A percentile compares a stretch with the other conserved stretches of the same genome.
Evolutionary conservation across 2,113 vertebrate genomes (phyloP).

Genomic region (Takifugu flavidus): DNA sequence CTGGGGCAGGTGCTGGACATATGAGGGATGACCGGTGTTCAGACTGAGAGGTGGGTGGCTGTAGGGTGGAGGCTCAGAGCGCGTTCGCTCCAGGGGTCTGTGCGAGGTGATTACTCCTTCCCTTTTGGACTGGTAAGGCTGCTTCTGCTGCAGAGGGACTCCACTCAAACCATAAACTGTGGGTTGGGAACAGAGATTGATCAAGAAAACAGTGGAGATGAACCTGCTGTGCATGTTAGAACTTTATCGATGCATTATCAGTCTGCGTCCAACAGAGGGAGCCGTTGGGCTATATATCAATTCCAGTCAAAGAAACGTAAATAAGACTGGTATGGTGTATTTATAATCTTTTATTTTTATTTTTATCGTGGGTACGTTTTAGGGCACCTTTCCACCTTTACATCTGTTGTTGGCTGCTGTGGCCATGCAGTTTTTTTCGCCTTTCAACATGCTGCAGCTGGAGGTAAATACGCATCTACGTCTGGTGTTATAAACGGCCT

Average conservation of each 20-base stretch:
- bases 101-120: constrained; percentile 73
- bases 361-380: no score
- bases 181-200: not conserved
- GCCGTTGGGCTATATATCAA: constrained; percentile 8
- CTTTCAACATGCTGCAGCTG: no score
- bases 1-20: constrained; percentile 74
- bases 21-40: constrained; percentile 71
- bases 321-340: not conserved
- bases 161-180: constrained; percentile 79
- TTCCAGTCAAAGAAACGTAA: not conserved
- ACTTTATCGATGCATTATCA: not conserved
- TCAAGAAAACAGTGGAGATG: not conserved
- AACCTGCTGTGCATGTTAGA: not conserved
- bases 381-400: no score
- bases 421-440: no score
- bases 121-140: constrained; percentile 70
- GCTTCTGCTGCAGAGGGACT: constrained; percentile 76
- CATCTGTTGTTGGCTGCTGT: no score
- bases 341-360: not conserved
- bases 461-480: no score
- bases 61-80: constrained; percentile 89
- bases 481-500: no score
- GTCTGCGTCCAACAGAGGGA: constrained; percentile 27
- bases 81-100: constrained; percentile 85
- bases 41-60: constrained; percentile 76